Evolutionary conservation across 2,888 invertebrate genomes (phyloP).

Genomic region (Leucozona laternaria): DNA sequence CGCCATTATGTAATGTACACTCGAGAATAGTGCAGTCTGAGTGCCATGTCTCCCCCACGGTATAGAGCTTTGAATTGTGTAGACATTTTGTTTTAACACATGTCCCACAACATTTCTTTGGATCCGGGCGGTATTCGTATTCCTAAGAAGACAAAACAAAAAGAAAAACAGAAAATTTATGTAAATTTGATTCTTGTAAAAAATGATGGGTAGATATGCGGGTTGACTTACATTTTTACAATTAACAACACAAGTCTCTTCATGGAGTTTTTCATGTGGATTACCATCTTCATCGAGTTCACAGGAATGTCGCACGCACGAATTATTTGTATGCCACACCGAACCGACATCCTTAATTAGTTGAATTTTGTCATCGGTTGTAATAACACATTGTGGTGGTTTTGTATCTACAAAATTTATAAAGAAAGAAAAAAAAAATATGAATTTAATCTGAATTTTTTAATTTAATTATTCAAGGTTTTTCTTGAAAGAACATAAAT

Average conservation of each 20-base stretch:
- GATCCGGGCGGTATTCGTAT: constrained; percentile 78
- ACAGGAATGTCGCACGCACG: constrained; percentile 80
- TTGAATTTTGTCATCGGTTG: constrained; percentile 67
- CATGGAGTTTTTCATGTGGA: constrained; percentile 76
- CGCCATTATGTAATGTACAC: constrained; percentile 78
- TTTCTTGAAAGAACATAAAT: not conserved
- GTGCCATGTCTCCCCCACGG: constrained; percentile 82
- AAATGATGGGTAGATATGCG: not conserved
- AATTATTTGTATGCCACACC: constrained; percentile 80
- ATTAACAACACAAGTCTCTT: constrained; percentile 81
- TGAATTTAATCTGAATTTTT: constrained; percentile 7
- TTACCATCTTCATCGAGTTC: constrained; percentile 77
- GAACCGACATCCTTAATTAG: constrained; percentile 79
- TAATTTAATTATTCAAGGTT: not conserved
- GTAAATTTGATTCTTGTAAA: not conserved
- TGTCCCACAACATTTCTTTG: constrained; percentile 82
- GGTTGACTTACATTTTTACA: constrained; percentile 81
- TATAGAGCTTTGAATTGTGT: constrained; percentile 79
- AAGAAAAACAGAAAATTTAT: not conserved
- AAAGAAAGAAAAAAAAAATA: not conserved
- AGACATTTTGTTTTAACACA: constrained; percentile 82
- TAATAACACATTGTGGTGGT: constrained; percentile 79
- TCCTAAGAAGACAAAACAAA: constrained; percentile 79
- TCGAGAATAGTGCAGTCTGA: constrained; percentile 82
- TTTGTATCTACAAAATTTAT: constrained; percentile 49